Evolutionary conservation across 2,888 invertebrate species (phyloP), one percentile per base, ranked within the genome.

Genomic region (Drepanosiphum platanoidis): DNA sequence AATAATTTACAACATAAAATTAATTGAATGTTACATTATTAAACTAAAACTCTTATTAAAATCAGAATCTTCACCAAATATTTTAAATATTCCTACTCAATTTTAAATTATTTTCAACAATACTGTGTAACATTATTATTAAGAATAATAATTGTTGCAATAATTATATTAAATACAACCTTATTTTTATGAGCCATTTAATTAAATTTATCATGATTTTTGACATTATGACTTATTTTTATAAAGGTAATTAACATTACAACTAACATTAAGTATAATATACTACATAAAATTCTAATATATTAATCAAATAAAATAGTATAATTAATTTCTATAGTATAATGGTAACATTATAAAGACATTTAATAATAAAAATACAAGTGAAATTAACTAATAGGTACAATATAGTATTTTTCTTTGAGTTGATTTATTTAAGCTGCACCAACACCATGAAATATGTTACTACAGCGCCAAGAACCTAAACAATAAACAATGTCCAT

Each of bases 401-500:
- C 22, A 52, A 30, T 61, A 18, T 36, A 46, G 58, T 46, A 84
- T 27, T 58, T 39, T 64, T 79, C 64, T 64, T 64, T 34, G 36
- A 34, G 27, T 3, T 32, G 42, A 42, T 86, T 91, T 93, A 96
- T 89, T 95, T 95, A 89, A 96, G 92, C 90, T 96, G 96, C 80
- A 96, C 95, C 92, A 96, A 91, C 91, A 96, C 96, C 96, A 96
- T 96, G 92, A 96, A 96, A 90, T 96, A 96, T 42, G 96, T 96
- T 0, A 96, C 96, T 7, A 95, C 94, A 64, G 96, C 96, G 87
- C 96, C 96, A 61, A 96, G 92, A 18, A 96, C 96, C 95, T 96
- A 89, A 86, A 90, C 89, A 87, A 87, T 87, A 88, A 87, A 86
- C 86, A 71, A 82, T 78, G 42, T 78, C 39, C 27, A n/a, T 70